phyloP scores from a whole-genome alignment of 2,888 invertebrate genomes.

The Drosophila aldrichi region DNA sequence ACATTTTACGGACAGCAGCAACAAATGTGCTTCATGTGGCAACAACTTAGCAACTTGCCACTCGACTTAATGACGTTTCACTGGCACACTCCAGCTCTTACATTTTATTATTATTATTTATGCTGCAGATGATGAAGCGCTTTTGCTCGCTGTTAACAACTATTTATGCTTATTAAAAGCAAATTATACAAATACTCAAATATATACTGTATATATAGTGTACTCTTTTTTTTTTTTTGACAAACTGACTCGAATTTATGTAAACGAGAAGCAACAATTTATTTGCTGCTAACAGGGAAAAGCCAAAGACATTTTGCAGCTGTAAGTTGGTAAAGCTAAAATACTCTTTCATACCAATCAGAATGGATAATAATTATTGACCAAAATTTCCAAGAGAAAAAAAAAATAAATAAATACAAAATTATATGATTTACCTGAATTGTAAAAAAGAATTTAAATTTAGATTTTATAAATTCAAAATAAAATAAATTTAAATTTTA shows the following conservation, averaged over 20 bases:
- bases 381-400: too few relatives aligned
- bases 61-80: conserved; percentile 59
- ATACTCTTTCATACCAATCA: conserved; percentile 20
- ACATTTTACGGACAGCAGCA: conserved; percentile 65
- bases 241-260: conserved; percentile 58
- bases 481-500: too few relatives aligned
- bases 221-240: not conserved
- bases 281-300: conserved; percentile 29
- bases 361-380: too few relatives aligned
- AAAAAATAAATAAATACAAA: too few relatives aligned
- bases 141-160: conserved; percentile 53
- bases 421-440: too few relatives aligned
- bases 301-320: not conserved
- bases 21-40: conserved; percentile 57
- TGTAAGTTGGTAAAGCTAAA: not conserved
- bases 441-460: too few relatives aligned
- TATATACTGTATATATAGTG: not conserved
- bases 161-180: conserved; percentile 70
- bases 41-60: conserved; percentile 56
- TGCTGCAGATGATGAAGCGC: conserved; percentile 62
- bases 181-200: conserved; percentile 61
- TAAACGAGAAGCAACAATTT: conserved; percentile 55
- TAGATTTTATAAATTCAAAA: too few relatives aligned
- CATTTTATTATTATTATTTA: conserved; percentile 43
- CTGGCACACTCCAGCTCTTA: conserved; percentile 40